These are phyloP conservation scores for Coenonympha arcania DNA, from an alignment of 2,888 invertebrate genomes.

Conservation along the genomic window DNA sequence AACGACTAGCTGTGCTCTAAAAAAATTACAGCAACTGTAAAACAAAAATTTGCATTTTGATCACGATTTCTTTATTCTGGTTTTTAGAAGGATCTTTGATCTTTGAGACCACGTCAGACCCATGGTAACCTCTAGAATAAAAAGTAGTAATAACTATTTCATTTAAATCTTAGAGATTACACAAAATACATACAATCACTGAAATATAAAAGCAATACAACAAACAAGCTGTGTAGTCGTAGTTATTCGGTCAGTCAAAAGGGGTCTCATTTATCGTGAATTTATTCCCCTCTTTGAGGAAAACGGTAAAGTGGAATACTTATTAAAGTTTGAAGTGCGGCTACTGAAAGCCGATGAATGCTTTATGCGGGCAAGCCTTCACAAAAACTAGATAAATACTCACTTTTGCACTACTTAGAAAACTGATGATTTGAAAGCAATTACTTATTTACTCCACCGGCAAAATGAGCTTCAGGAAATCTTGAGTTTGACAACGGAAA, in stretches of 20 bases:
- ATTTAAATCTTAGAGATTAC: too few species aligned
- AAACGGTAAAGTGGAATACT: conserved; percentile 3
- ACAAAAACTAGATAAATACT: background rate
- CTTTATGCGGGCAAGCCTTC: background rate
- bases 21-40: too few species aligned
- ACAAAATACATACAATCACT: too few species aligned
- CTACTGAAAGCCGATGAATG: background rate
- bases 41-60: background rate
- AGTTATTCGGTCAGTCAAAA: background rate
- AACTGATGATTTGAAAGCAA: background rate
- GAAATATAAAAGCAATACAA: background rate
- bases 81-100: too few species aligned
- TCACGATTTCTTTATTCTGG: too few species aligned
- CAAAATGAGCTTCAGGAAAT: too few species aligned
- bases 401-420: background rate
- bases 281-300: conserved; percentile 5
- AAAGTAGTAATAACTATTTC: too few species aligned
- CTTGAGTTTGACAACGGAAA: too few species aligned
- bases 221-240: background rate
- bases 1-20: background rate
- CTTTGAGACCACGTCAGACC: too few species aligned
- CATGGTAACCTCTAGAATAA: too few species aligned
- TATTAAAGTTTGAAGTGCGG: conserved; percentile 3
- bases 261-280: conserved; percentile 1
- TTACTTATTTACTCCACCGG: too few species aligned